phyloP scores from a whole-genome alignment of 2,113 vertebrate species.

The Oophaga pumilio region DNA sequence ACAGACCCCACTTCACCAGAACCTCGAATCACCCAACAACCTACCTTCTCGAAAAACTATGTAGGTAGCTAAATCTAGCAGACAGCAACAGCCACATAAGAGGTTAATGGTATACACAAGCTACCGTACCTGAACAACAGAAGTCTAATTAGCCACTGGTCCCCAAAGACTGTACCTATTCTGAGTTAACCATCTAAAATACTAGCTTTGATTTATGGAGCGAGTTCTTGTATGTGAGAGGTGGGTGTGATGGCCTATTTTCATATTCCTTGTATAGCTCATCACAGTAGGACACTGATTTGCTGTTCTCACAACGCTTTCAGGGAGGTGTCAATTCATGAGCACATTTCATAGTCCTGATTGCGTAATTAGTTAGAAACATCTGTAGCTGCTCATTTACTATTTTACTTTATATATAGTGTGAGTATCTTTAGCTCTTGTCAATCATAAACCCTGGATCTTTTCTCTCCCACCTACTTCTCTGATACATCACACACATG shows the following conservation, averaged over 20 bases:
- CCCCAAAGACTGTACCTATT: not conserved
- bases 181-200: not conserved
- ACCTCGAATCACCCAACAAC: too few relatives aligned
- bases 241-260: constrained; percentile 48
- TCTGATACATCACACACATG: not conserved
- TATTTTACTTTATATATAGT: constrained; percentile 49
- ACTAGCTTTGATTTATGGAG: constrained; percentile 12
- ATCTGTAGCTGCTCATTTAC: constrained; percentile 53
- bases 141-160: not conserved
- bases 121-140: not conserved
- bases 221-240: constrained; percentile 7
- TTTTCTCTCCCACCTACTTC: not conserved
- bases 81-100: not conserved
- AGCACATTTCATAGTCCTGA: constrained; percentile 39
- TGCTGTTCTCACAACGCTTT: constrained; percentile 11
- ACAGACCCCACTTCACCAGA: too few relatives aligned
- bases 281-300: constrained; percentile 46
- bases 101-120: not conserved
- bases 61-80: not conserved
- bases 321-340: constrained; percentile 32
- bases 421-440: constrained; percentile 49
- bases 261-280: constrained; percentile 47
- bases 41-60: too few relatives aligned
- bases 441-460: constrained; percentile 29
- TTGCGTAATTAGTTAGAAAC: constrained; percentile 51